Conservation (phyloP, 2,113 vertebrate genomes). For the Prochilodus magdalenae region DNA sequence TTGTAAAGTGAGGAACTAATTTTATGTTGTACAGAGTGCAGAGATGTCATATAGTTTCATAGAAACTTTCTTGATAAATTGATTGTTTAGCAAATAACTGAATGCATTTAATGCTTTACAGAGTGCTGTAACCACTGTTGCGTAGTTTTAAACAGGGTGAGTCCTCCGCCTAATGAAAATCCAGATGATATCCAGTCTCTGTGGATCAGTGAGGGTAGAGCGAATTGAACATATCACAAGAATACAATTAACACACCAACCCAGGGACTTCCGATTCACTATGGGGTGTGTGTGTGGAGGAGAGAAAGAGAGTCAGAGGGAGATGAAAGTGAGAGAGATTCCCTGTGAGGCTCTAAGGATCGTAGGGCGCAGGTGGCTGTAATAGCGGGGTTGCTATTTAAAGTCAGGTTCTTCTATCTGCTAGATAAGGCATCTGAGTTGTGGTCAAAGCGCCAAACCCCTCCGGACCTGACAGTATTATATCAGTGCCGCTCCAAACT, state of each 20-base stretch:
- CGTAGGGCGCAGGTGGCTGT: background rate
- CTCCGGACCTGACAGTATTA: constrained; percentile 2
- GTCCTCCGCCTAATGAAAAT: no score
- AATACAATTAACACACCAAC: constrained; percentile 7
- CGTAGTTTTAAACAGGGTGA: no score
- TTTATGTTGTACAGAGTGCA: no score
- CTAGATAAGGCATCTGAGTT: background rate
- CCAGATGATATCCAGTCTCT: no score
- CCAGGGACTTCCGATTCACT: background rate
- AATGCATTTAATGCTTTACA: no score
- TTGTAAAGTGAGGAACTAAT: no score
- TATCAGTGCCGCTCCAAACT: background rate
- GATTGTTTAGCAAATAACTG: no score
- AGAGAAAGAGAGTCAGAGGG: background rate
- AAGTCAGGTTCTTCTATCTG: constrained; percentile 10
- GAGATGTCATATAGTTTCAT: no score
- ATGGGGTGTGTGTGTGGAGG: background rate
- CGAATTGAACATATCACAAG: constrained; percentile 10
- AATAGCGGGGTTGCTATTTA: constrained; percentile 25
- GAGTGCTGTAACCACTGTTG: no score
- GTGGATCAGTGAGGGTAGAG: no score
- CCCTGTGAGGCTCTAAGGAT: constrained; percentile 20
- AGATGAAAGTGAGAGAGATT: constrained; percentile 31
- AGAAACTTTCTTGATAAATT: no score
- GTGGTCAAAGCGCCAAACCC: constrained; percentile 26